Evolutionary conservation across 2,888 invertebrate genomes (phyloP).

Genomic region (Chesias legatella): DNA sequence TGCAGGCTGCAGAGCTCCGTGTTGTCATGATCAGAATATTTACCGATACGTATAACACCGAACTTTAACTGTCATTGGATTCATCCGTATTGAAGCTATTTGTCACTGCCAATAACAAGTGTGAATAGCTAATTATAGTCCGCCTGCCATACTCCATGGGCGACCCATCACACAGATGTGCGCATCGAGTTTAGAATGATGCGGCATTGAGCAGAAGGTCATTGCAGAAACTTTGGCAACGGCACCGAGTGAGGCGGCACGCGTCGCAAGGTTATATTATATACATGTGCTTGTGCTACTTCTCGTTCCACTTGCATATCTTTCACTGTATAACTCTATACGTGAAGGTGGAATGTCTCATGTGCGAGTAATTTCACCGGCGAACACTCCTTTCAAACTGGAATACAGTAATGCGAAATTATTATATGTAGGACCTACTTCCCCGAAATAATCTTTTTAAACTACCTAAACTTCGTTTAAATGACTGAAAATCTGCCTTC

Average conservation of each 20-base stretch:
- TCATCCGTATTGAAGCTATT: slow-evolving; percentile 13
- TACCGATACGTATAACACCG: too few relatives aligned
- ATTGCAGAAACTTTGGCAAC: slow-evolving; percentile 82
- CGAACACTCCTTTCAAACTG: too few relatives aligned
- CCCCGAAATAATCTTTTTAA: too few relatives aligned
- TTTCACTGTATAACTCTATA: too few relatives aligned
- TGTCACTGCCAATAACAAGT: slow-evolving; percentile 33
- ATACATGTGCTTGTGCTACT: slow-evolving; percentile 28
- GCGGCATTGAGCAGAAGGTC: slow-evolving; percentile 73
- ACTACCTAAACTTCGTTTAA: too few relatives aligned
- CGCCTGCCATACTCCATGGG: slow-evolving; percentile 24
- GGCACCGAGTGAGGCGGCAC: slow-evolving; percentile 54
- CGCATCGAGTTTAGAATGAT: slow-evolving; percentile 51
- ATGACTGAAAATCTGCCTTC: too few relatives aligned
- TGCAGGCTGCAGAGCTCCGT: slow-evolving; percentile 36
- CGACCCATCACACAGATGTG: slow-evolving; percentile 16
- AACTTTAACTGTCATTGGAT: too few relatives aligned
- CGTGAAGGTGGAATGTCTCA: too few relatives aligned
- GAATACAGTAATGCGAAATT: too few relatives aligned
- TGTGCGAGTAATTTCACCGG: too few relatives aligned
- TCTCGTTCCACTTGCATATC: too few relatives aligned
- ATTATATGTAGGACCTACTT: too few relatives aligned
- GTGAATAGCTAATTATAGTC: slow-evolving; percentile 34
- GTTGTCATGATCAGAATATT: not conserved
- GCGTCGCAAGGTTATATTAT: slow-evolving; percentile 34